These are phyloP conservation scores for Scelioninae gen. 1 DNA, from an alignment of 2,888 invertebrate species.

Conservation along the genomic window DNA sequence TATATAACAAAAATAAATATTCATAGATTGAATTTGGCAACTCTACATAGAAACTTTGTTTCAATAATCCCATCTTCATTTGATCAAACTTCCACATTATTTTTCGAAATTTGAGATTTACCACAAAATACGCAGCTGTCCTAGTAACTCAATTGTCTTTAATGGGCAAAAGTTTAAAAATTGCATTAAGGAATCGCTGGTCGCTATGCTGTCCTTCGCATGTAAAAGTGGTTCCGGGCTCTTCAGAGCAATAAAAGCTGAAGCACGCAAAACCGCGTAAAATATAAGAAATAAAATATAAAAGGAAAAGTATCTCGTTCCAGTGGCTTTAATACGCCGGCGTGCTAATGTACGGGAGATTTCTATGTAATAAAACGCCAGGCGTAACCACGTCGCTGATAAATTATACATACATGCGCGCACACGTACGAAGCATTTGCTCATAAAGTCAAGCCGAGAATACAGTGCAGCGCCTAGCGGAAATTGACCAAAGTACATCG, in stretches of 20 bases:
- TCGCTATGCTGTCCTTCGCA: too few species aligned
- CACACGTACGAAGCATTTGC: conserved; percentile 60
- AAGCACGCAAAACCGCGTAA: conserved; percentile 17
- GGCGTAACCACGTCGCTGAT: conserved; percentile 44
- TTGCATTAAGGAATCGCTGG: too few species aligned
- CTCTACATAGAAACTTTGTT: too few species aligned
- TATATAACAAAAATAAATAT: too few species aligned
- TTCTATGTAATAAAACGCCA: conserved; percentile 59
- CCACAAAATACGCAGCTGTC: too few species aligned
- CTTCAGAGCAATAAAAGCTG: conserved; percentile 27
- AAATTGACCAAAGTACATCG: conserved; percentile 70
- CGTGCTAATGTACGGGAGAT: conserved; percentile 58
- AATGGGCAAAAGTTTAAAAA: too few species aligned
- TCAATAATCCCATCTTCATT: too few species aligned
- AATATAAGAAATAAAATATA: conserved; percentile 21
- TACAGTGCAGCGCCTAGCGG: conserved; percentile 52
- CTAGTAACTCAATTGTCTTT: too few species aligned
- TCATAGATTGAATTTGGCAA: too few species aligned
- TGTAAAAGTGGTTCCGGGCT: conserved; percentile 14
- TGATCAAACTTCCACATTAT: too few species aligned
- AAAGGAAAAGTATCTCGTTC: conserved; percentile 37
- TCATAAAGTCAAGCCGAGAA: conserved; percentile 60
- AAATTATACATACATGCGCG: conserved; percentile 68
- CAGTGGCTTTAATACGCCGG: conserved; percentile 40
- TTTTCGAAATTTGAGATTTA: too few species aligned